Conservation (phyloP, 2,888 invertebrate genomes). For the Penaeus monodon region DNA sequence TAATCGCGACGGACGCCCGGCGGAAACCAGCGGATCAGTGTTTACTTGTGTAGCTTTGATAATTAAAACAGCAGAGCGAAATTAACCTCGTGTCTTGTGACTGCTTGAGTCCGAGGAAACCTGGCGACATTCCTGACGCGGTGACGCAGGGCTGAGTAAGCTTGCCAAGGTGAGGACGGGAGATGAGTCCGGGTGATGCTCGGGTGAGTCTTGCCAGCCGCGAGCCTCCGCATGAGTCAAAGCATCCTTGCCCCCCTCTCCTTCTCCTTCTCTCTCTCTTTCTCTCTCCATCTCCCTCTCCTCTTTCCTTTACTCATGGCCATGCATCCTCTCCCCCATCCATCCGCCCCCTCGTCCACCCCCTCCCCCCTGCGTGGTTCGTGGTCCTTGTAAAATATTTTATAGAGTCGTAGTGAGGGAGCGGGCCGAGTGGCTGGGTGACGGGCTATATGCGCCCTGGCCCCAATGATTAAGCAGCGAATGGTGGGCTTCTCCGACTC, state of each 20-base stretch:
- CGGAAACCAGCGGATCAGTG: too few relatives aligned
- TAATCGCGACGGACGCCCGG: too few relatives aligned
- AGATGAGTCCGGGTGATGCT: too few relatives aligned
- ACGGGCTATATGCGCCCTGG: conserved; percentile 63
- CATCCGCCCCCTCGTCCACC: not conserved
- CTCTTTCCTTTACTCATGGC: not conserved
- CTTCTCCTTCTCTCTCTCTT: not conserved
- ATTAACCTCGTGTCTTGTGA: too few relatives aligned
- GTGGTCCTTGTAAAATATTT: conserved; percentile 64
- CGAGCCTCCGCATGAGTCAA: not conserved
- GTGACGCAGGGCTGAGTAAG: too few relatives aligned
- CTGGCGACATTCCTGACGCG: too few relatives aligned
- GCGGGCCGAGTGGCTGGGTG: conserved; percentile 64
- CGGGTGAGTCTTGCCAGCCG: too few relatives aligned
- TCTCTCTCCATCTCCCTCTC: conserved; percentile 5
- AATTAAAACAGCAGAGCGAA: too few relatives aligned
- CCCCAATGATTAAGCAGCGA: conserved; percentile 65
- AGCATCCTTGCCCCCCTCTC: not conserved
- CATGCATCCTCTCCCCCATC: not conserved
- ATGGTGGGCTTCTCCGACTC: conserved; percentile 64
- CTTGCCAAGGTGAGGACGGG: too few relatives aligned
- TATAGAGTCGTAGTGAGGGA: conserved; percentile 64
- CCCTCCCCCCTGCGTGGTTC: conserved; percentile 42
- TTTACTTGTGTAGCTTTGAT: too few relatives aligned
- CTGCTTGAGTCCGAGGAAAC: too few relatives aligned